Percentiles rank a stretch among this genome's conserved stretches.
Evolutionary conservation across 2,797 vertebrate genomes (phyloP).

Genomic region (Mycteria americana): DNA sequence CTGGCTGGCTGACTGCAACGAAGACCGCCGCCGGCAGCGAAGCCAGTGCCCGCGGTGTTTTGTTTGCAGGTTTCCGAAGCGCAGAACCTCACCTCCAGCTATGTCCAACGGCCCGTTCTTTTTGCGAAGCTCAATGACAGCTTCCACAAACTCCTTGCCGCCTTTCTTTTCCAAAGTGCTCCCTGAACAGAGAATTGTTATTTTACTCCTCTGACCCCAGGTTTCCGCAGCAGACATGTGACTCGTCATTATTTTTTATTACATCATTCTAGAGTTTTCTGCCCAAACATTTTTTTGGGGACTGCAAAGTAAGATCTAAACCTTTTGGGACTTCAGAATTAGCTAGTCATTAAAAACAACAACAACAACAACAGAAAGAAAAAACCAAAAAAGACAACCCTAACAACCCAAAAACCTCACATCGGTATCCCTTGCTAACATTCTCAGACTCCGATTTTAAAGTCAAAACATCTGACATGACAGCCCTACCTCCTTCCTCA

Average conservation of each 20-base stretch:
- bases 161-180: slow-evolving; percentile 95
- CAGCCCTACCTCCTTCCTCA: slow-evolving; percentile 47
- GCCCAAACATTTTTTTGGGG: slow-evolving; percentile 54
- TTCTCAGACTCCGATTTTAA: not conserved
- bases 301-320: slow-evolving; percentile 80
- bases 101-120: slow-evolving; percentile 94
- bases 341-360: slow-evolving; percentile 57
- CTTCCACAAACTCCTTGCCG: slow-evolving; percentile 93
- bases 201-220: slow-evolving; percentile 19
- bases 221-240: not conserved
- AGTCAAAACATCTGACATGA: slow-evolving; percentile 1
- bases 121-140: slow-evolving; percentile 91
- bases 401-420: slow-evolving; percentile 54
- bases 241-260: slow-evolving; percentile 17
- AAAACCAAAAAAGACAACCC: slow-evolving; percentile 48
- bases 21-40: not conserved
- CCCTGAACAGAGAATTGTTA: slow-evolving; percentile 79
- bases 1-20: not conserved
- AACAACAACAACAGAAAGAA: slow-evolving; percentile 54
- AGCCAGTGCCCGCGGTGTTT: accelerated
- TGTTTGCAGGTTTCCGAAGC: not conserved
- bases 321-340: slow-evolving; percentile 68
- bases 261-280: slow-evolving; percentile 55
- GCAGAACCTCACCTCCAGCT: slow-evolving; percentile 86
- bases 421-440: not conserved